These are phyloP conservation scores for Lacanobia wlatinum DNA, from an alignment of 2,888 invertebrate species.

Conservation along the genomic window DNA sequence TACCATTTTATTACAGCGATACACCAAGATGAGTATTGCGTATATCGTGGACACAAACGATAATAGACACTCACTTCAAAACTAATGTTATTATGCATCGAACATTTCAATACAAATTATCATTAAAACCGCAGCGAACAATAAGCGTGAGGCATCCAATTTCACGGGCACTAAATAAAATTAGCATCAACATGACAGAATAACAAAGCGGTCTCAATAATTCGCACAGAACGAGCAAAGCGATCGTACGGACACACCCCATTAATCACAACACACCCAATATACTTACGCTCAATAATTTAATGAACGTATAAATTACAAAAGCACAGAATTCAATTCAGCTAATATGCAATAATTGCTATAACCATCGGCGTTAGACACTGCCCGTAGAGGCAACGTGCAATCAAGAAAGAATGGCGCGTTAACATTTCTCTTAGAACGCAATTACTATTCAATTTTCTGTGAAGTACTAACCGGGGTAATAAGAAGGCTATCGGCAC, in stretches of 20 bases:
- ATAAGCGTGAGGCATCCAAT: conserved; percentile 83
- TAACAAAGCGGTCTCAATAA: conserved; percentile 89
- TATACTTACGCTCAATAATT: conserved; percentile 76
- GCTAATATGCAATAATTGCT: conserved; percentile 86
- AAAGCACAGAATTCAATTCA: conserved; percentile 78
- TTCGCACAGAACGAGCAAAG: conserved; percentile 84
- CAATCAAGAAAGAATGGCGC: conserved; percentile 81
- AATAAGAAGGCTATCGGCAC: conserved; percentile 70
- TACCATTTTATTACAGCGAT: conserved; percentile 78
- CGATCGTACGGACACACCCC: conserved; percentile 75
- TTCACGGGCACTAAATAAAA: conserved; percentile 90
- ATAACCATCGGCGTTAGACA: conserved; percentile 69
- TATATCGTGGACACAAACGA: conserved; percentile 66
- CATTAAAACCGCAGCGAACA: conserved; percentile 73
- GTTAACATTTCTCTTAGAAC: conserved; percentile 81
- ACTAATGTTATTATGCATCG: conserved; percentile 75
- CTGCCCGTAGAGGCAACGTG: conserved; percentile 71
- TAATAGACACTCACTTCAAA: conserved; percentile 70
- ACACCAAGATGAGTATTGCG: conserved; percentile 71
- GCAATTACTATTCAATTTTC: conserved; percentile 88
- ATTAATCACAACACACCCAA: conserved; percentile 81
- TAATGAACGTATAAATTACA: conserved; percentile 79
- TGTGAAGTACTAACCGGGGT: conserved; percentile 77
- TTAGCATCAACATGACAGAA: conserved; percentile 85
- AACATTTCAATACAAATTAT: conserved; percentile 83